Conservation (phyloP, 2,113 vertebrate species). For the Pachyramphus minor region DNA sequence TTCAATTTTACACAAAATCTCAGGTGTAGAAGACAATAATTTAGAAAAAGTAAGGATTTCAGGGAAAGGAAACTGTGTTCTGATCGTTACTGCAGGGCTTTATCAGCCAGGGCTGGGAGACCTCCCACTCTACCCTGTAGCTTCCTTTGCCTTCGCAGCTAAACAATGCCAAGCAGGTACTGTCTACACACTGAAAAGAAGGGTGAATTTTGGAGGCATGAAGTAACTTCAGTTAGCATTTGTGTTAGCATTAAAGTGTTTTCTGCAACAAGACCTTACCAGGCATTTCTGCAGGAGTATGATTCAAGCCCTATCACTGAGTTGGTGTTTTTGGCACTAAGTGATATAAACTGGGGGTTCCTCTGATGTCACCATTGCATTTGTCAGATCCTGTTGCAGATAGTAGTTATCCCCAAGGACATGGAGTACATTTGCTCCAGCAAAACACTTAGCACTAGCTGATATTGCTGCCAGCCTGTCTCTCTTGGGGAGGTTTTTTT, state of each 20-base stretch:
- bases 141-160: background rate
- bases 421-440: background rate
- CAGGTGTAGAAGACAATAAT: background rate
- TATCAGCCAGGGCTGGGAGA: background rate
- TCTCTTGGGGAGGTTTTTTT: background rate
- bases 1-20: background rate
- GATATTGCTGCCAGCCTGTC: background rate
- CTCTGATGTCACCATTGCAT: background rate
- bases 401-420: background rate
- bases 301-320: background rate
- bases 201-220: background rate
- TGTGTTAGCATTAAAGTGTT: background rate
- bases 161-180: background rate
- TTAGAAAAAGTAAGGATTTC: background rate
- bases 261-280: background rate
- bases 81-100: background rate
- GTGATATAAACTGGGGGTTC: background rate
- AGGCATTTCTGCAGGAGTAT: background rate
- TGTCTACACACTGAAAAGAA: background rate
- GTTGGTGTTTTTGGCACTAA: background rate
- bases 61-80: background rate
- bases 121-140: background rate
- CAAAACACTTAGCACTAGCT: slow-evolving; percentile 14
- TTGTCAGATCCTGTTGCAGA: background rate
- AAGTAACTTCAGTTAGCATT: background rate